Percentiles rank a stretch among this genome's conserved stretches.
Evolutionary conservation across 2,113 vertebrate genomes (phyloP).

Genomic region (Vanacampus margaritifer): DNA sequence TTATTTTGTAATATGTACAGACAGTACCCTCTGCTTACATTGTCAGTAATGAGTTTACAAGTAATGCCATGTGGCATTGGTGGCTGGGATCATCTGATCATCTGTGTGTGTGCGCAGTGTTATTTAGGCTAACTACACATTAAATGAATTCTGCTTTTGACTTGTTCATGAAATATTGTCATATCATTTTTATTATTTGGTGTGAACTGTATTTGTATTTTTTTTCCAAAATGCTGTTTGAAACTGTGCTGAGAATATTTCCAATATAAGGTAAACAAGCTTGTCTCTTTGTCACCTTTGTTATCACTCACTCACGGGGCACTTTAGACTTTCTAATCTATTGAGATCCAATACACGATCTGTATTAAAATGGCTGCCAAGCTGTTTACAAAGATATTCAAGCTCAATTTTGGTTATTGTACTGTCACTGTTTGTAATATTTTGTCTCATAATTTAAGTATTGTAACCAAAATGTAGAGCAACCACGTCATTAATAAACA

Average conservation of each 20-base stretch:
- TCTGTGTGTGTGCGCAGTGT: conserved; percentile 6
- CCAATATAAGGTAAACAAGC: conserved; percentile 13
- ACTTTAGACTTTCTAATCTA: not conserved
- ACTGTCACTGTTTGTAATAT: no score
- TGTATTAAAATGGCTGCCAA: not conserved
- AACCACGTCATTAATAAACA: no score
- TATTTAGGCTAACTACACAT: conserved; percentile 28
- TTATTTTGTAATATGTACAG: conserved; percentile 15
- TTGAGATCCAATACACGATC: not conserved
- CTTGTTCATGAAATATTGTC: conserved; percentile 20
- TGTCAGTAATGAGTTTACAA: conserved; percentile 35
- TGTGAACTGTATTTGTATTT: conserved; percentile 51
- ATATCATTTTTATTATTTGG: conserved; percentile 26
- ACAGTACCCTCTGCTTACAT: conserved; percentile 20
- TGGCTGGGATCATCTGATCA: not conserved
- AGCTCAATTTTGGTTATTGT: not conserved
- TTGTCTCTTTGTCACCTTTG: not conserved
- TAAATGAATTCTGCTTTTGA: conserved; percentile 1
- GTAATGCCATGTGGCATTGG: conserved; percentile 21
- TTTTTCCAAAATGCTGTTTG: conserved; percentile 53
- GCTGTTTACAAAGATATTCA: not conserved
- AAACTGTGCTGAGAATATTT: conserved; percentile 48
- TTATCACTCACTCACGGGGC: not conserved
- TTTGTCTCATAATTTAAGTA: no score
- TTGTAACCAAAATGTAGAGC: no score